Evolutionary conservation across 2,113 vertebrate species (phyloP).

Genomic region (Ardeotis arabs): DNA sequence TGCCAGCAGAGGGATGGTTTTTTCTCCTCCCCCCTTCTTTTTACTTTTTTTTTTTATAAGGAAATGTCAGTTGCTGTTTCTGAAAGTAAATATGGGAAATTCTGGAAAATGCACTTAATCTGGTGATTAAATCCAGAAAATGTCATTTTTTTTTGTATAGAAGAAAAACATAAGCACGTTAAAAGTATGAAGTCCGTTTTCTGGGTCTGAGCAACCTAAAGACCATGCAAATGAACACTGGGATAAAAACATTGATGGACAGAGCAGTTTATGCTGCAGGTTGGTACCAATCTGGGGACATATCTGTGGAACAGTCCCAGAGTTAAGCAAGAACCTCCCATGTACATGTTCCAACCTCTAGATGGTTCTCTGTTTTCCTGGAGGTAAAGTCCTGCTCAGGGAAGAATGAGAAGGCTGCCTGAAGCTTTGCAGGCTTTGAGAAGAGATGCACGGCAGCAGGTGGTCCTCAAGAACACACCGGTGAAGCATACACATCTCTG

Average conservation of each 20-base stretch:
- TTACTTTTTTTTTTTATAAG: not conserved
- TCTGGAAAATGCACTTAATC: not conserved
- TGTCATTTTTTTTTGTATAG: not conserved
- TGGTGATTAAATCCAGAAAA: not conserved
- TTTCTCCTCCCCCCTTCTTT: constrained; percentile 20
- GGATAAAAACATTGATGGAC: not conserved
- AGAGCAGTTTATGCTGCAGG: not conserved
- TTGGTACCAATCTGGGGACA: not conserved
- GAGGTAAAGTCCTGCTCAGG: not conserved
- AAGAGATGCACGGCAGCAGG: not conserved
- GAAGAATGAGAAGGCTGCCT: not conserved
- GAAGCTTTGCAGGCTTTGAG: not conserved
- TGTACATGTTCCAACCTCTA: too few relatives aligned
- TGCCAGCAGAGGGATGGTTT: constrained; percentile 57
- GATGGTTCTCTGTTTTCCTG: not conserved
- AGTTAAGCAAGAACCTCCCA: not conserved
- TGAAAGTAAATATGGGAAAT: constrained; percentile 25
- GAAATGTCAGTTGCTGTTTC: constrained; percentile 38
- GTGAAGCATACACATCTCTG: rapidly evolving
- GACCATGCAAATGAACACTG: not conserved
- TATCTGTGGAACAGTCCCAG: not conserved
- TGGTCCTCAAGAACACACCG: not conserved
- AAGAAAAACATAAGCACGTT: not conserved
- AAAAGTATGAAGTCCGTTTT: not conserved
- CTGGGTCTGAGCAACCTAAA: not conserved